phyloP scores from a whole-genome alignment of 2,888 invertebrate genomes.

The Synanthedon myopaeformis region DNA sequence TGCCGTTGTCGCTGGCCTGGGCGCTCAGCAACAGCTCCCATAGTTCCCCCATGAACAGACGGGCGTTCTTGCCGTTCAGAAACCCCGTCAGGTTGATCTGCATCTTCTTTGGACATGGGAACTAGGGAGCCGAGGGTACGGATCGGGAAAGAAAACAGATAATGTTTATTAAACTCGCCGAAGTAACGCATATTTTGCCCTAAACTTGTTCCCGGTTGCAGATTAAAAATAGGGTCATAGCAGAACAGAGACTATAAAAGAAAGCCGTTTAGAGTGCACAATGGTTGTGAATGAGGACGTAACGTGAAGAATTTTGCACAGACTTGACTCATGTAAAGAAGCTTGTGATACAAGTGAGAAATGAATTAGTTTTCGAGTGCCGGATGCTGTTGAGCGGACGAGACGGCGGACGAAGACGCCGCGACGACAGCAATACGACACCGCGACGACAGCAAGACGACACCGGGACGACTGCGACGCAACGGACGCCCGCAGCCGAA shows the following conservation, averaged over 20 bases:
- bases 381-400: constrained; percentile 13
- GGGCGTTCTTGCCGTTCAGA: constrained; percentile 96
- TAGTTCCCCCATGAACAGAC: constrained; percentile 97
- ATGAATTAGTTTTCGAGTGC: constrained; percentile 27
- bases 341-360: constrained; percentile 21
- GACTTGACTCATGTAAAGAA: constrained; percentile 64
- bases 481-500: neutral
- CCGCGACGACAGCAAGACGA: constrained; percentile 9
- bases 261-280: constrained; percentile 48
- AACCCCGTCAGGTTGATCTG: constrained; percentile 99
- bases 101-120: constrained; percentile 97
- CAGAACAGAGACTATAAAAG: constrained; percentile 6
- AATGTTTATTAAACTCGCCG: constrained; percentile 28
- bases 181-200: constrained; percentile 13
- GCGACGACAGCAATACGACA: constrained; percentile 2
- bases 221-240: neutral
- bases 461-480: constrained; percentile 14
- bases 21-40: constrained; percentile 97
- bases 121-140: constrained; percentile 71
- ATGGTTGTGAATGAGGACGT: neutral
- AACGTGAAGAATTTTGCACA: constrained; percentile 11
- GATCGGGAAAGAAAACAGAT: constrained; percentile 55
- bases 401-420: constrained; percentile 7
- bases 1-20: constrained; percentile 94
- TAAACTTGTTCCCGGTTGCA: constrained; percentile 2